A percentile compares a stretch with the other conserved stretches of the same genome.
phyloP scores from a whole-genome alignment of 2,888 invertebrate species.

The Rhamphomyia laevipes region DNA sequence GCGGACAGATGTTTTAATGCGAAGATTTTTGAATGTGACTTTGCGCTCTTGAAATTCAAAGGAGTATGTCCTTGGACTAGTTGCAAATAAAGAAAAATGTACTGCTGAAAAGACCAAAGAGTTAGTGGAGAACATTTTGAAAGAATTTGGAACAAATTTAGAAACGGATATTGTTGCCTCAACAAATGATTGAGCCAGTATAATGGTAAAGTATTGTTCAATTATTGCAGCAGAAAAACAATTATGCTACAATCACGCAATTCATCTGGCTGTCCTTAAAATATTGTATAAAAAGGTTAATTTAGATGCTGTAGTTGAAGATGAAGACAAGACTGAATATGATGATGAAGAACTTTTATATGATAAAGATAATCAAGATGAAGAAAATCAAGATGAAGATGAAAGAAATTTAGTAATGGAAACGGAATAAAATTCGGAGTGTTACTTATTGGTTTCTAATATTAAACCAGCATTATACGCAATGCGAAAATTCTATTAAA shows the following conservation, averaged over 20 bases:
- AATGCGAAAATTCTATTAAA: no score
- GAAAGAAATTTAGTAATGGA: conserved; percentile 1
- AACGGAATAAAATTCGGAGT: neutral
- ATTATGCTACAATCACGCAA: conserved; percentile 2
- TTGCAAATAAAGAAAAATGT: no score
- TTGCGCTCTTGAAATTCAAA: no score
- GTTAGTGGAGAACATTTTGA: neutral
- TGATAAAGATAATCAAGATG: neutral
- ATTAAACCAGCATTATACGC: no score
- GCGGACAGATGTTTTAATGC: no score
- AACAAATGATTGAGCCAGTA: no score
- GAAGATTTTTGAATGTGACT: no score
- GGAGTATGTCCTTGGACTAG: no score
- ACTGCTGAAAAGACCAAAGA: no score
- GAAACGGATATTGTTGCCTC: no score
- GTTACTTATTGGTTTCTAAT: conserved; percentile 1
- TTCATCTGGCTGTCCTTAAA: no score
- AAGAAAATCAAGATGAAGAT: neutral
- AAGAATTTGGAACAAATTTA: no score
- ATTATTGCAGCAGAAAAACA: neutral
- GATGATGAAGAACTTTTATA: conserved; percentile 1
- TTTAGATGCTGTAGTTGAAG: neutral
- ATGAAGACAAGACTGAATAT: conserved; percentile 2
- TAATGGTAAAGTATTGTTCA: conserved; percentile 3
- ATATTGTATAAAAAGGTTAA: conserved; percentile 1